Evolutionary conservation across 2,888 invertebrate genomes (phyloP).

Genomic region (Melieria crassipennis): DNA sequence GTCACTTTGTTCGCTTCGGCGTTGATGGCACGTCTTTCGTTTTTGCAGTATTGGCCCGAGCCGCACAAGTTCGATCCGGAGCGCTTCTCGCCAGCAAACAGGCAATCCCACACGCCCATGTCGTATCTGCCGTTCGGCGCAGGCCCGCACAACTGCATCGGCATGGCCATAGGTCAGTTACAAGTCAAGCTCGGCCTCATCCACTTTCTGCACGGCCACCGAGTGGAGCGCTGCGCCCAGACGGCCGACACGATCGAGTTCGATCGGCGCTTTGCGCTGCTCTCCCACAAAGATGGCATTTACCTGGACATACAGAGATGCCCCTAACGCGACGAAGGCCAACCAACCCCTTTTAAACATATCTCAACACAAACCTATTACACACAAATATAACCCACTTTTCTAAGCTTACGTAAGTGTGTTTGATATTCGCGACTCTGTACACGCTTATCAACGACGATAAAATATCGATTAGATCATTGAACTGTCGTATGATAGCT

Average conservation of each 20-base stretch:
- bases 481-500: slow-evolving; percentile 33
- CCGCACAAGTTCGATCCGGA: slow-evolving; percentile 63
- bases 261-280: slow-evolving; percentile 55
- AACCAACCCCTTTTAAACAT: background rate
- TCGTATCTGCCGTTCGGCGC: slow-evolving; percentile 62
- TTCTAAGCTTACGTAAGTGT: slow-evolving; percentile 15
- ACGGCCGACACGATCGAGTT: slow-evolving; percentile 56
- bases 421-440: background rate
- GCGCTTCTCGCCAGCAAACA: slow-evolving; percentile 57
- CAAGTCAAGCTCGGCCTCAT: slow-evolving; percentile 62
- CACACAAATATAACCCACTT: background rate
- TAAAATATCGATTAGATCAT: slow-evolving; percentile 36
- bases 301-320: slow-evolving; percentile 56
- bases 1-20: no score
- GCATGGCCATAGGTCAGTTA: slow-evolving; percentile 57
- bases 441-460: slow-evolving; percentile 1
- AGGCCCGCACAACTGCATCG: slow-evolving; percentile 62
- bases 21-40: no score
- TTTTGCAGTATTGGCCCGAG: slow-evolving; percentile 59
- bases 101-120: slow-evolving; percentile 54
- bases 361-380: background rate
- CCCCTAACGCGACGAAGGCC: slow-evolving; percentile 33
- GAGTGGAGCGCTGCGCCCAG: slow-evolving; percentile 55
- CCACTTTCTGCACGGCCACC: slow-evolving; percentile 59
- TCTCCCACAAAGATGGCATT: slow-evolving; percentile 55